Conservation (phyloP, 2,113 vertebrate genomes). For the Asarcornis scutulata region DNA sequence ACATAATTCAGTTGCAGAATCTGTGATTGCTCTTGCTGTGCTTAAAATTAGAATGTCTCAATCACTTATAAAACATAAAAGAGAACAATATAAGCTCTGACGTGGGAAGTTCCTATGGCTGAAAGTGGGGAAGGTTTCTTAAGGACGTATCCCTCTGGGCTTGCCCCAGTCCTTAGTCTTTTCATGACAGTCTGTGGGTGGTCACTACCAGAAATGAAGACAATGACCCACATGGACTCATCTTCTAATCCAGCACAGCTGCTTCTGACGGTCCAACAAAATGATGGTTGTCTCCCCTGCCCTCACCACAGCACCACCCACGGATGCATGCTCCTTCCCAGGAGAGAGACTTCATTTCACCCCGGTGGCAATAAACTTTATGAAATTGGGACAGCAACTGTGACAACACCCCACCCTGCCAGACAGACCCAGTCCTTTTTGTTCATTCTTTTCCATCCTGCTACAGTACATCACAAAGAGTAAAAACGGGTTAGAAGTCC, state of each 20-base stretch:
- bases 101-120: accelerated
- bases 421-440: neutral
- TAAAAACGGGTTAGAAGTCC: neutral
- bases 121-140: neutral
- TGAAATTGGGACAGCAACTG: neutral
- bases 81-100: neutral
- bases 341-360: neutral
- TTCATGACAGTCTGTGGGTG: neutral
- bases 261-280: neutral
- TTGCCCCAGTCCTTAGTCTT: neutral
- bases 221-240: neutral
- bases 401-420: neutral
- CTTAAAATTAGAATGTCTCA: neutral
- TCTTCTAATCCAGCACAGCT: neutral
- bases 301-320: neutral
- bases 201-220: neutral
- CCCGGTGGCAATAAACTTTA: neutral
- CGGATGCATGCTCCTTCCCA: neutral
- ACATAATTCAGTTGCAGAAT: neutral
- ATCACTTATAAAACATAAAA: neutral
- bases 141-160: neutral
- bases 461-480: neutral
- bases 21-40: neutral
- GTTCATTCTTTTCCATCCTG: neutral
- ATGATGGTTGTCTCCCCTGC: neutral